Percentiles rank a stretch among this genome's conserved stretches.
Conservation (phyloP, 2,888 invertebrate genomes). For the Drepanosiphum platanoidis region DNA sequence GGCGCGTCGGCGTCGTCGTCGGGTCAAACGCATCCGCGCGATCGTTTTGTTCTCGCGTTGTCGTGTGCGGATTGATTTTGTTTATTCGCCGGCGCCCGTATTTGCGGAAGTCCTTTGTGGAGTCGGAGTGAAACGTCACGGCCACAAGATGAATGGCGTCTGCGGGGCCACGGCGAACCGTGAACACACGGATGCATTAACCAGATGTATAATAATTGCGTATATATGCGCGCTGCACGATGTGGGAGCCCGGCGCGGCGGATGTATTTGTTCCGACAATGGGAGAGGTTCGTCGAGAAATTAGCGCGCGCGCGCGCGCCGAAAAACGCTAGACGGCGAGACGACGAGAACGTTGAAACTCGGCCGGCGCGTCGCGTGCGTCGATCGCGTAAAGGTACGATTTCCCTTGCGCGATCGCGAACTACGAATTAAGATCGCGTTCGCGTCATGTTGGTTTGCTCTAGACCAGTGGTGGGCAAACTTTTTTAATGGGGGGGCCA, state of each 20-base stretch:
- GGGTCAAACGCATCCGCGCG: neutral
- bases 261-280: neutral
- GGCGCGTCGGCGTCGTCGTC: neutral
- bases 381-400: too few relatives aligned
- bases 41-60: neutral
- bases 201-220: neutral
- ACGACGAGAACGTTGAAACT: too few relatives aligned
- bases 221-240: neutral
- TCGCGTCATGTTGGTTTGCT: too few relatives aligned
- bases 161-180: neutral
- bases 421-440: too few relatives aligned
- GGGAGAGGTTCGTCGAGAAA: neutral
- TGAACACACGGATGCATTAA: neutral
- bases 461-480: too few relatives aligned
- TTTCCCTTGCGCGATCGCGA: too few relatives aligned
- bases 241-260: neutral
- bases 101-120: slow-evolving; percentile 30
- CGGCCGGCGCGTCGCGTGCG: too few relatives aligned
- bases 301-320: neutral
- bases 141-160: neutral
- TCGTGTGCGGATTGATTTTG: slow-evolving; percentile 6
- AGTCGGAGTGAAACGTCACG: neutral
- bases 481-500: too few relatives aligned
- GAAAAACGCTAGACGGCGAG: too few relatives aligned
- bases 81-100: neutral